Base-by-base conservation (phyloP, 1,140 invertebrate genomes). In the Caenorhabditis remanei region DNA sequence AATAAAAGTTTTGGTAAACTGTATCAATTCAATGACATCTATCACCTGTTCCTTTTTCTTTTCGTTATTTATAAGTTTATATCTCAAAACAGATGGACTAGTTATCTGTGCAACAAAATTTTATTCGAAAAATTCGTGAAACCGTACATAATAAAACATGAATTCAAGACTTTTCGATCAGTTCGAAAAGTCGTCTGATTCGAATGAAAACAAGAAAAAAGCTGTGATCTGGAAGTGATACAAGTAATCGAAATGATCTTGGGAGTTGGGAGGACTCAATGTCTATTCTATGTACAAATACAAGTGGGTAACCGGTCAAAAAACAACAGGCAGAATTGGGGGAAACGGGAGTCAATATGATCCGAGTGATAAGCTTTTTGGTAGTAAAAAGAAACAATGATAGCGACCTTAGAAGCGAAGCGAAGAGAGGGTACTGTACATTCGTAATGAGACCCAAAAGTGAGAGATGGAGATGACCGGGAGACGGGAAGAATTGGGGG, bases 361-460 rank as follows among this genome's bases (percentile, higher is more conserved):
- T 79, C 67, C 67, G n/a, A 79, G 14, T 11, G 11, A 21, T 11
- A 11, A 8, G 32, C 11, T 21, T 32, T 19, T 5, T 11, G 61
- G n/a, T n/a, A 24, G 61, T 14, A 21, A 32, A 63, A n/a, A 63
- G 9, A 21, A 16, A 14, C 41, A 13, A 21, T 32, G 32, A 71
- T 43, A 71, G 65, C 65, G 43, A 71, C 65, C 65, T 71, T 71
- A 1, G 65, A 71, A 71, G 65, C 65, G 21, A 11, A 11, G 21
- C 11, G 14, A 40, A 32, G 8, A 32, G 24, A 32, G 55, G n/a
- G 55, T 58, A 58, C 55, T 19, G 55, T 58, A 63, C 58, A 13
- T 79, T 79, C 71, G 71, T 50, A n/a, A n/a, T 50, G 71, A 79
- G 71, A 79, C 71, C 71, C 71, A 79, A 79, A 79, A n/a, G 14